These are phyloP conservation scores for Xerus rutilus DNA, from an alignment of 2,797 vertebrate species.

Conservation along the genomic window DNA sequence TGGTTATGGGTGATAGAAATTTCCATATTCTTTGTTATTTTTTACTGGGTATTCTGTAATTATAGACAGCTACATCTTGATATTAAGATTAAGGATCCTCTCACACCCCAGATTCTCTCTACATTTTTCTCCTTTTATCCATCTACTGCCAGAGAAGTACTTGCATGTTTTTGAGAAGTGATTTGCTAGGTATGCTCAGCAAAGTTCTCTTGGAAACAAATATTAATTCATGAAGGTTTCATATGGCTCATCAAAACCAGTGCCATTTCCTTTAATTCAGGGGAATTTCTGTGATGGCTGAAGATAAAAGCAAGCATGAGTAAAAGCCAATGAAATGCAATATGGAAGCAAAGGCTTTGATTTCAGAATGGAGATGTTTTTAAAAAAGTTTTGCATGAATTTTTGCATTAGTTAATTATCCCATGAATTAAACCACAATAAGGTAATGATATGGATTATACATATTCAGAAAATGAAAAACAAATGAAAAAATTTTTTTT, in stretches of 20 bases:
- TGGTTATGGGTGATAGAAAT: background rate
- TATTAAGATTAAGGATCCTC: background rate
- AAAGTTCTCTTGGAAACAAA: slow-evolving; percentile 37
- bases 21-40: background rate
- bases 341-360: background rate
- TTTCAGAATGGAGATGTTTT: slow-evolving; percentile 8
- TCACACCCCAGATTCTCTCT: background rate
- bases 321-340: background rate
- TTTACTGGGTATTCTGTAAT: background rate
- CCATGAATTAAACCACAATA: background rate
- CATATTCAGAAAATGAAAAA: slow-evolving; percentile 41
- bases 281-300: background rate
- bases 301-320: background rate
- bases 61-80: background rate
- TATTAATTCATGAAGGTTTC: slow-evolving; percentile 13
- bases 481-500: background rate
- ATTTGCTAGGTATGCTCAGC: background rate
- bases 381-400: background rate
- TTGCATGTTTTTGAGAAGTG: background rate
- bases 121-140: background rate
- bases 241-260: background rate
- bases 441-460: background rate
- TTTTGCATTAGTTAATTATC: background rate
- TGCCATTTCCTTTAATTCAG: background rate
- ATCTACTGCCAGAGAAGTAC: background rate